phyloP scores from a whole-genome alignment of 2,888 invertebrate species.

The Aspidapion aeneum region DNA sequence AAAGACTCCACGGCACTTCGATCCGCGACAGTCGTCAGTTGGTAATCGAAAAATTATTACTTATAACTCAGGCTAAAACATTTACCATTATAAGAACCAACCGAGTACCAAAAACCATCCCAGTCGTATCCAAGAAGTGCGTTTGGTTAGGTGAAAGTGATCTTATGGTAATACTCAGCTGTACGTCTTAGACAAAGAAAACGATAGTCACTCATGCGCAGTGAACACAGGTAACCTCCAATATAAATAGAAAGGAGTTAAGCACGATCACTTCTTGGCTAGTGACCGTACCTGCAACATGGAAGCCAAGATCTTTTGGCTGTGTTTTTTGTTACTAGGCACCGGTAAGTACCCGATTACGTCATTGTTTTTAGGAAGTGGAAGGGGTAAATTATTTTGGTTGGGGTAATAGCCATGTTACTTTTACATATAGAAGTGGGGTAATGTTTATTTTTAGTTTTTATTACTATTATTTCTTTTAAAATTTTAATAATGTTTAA shows the following conservation, averaged over 20 bases:
- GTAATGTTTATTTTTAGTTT: no score
- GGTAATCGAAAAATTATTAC: slow-evolving; percentile 23
- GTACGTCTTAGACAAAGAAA: not conserved
- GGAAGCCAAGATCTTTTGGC: slow-evolving; percentile 48
- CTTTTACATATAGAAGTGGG: no score
- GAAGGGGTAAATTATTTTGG: no score
- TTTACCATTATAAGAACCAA: not conserved
- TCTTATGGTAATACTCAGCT: no score
- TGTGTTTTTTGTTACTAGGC: slow-evolving; percentile 47
- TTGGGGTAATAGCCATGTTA: no score
- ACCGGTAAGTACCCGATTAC: slow-evolving; percentile 44
- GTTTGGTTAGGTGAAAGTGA: slow-evolving; percentile 42
- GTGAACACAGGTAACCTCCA: slow-evolving; percentile 36
- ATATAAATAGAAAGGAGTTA: slow-evolving; percentile 50
- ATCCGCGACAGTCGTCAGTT: not conserved
- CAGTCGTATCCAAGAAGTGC: slow-evolving; percentile 38
- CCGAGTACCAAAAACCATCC: slow-evolving; percentile 20
- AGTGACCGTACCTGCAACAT: slow-evolving; percentile 47
- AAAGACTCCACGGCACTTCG: not conserved
- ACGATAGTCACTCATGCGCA: slow-evolving; percentile 42
- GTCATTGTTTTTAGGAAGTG: not conserved
- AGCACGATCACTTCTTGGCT: slow-evolving; percentile 47
- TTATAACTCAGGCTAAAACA: no score
- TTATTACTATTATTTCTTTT: no score
- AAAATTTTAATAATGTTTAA: no score